Conservation (phyloP, 30 jellyfish, hydroid and myxozoan species). For the Rhopilema esculentum region DNA sequence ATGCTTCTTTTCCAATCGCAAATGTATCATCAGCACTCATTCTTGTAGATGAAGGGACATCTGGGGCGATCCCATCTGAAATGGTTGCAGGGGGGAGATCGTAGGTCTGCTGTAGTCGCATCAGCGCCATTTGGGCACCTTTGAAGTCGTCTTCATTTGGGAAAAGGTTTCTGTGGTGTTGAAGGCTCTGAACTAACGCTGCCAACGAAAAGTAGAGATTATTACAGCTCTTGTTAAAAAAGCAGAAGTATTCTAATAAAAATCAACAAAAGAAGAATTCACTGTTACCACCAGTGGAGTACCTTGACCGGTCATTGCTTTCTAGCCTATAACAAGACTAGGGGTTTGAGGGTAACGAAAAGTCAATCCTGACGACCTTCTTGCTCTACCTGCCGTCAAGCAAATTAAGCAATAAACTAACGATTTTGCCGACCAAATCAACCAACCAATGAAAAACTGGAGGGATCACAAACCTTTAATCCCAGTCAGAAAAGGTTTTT, state of each 20-base stretch:
- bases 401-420: no score
- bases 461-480: no score
- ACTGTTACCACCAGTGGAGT: no score
- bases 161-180: constrained; percentile 32
- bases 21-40: constrained; percentile 89
- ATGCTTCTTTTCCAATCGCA: constrained; percentile 82
- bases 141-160: constrained; percentile 85
- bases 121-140: constrained; percentile 94
- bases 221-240: not conserved
- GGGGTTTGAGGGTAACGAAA: no score
- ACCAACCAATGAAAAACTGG: no score
- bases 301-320: no score
- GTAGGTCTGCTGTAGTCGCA: constrained; percentile 90
- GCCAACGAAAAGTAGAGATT: constrained; percentile 1
- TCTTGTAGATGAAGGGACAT: constrained; percentile 45
- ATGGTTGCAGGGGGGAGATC: constrained; percentile 75
- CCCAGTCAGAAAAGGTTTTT: no score
- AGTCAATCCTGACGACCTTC: no score
- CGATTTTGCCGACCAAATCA: no score
- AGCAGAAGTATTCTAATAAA: not conserved
- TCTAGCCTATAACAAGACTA: no score
- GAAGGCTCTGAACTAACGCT: constrained; percentile 57
- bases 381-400: no score
- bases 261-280: no score
- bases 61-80: constrained; percentile 85